Evolutionary conservation across 1,140 invertebrate species (phyloP).

Genomic region (Triops longicaudatus): DNA sequence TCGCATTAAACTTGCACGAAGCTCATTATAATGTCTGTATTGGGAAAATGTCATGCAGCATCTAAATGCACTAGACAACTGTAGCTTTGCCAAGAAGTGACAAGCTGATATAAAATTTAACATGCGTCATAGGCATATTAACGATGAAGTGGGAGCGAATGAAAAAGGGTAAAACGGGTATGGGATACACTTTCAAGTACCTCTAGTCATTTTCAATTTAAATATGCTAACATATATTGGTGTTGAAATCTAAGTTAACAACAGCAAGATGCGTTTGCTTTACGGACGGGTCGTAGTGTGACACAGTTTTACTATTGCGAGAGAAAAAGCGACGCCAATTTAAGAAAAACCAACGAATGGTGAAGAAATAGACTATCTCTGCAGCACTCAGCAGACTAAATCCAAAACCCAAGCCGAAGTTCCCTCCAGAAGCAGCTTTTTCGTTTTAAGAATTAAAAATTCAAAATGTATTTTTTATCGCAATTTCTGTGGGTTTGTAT

Average conservation of each 20-base stretch:
- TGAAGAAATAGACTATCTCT: slow-evolving; percentile 25
- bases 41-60: too few species aligned
- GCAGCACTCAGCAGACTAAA: slow-evolving; percentile 26
- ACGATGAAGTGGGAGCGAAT: too few species aligned
- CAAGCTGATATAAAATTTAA: too few species aligned
- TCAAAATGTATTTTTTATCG: background rate
- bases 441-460: background rate
- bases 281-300: background rate
- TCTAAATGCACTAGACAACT: too few species aligned
- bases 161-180: too few species aligned
- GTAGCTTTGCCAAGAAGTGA: too few species aligned
- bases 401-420: slow-evolving; percentile 25
- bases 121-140: too few species aligned
- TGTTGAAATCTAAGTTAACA: background rate
- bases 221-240: background rate
- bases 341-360: slow-evolving; percentile 25
- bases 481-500: background rate
- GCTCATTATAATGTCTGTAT: too few species aligned
- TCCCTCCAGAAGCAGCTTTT: slow-evolving; percentile 24
- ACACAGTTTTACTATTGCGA: background rate
- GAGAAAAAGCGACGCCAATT: background rate
- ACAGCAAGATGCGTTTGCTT: background rate
- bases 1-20: too few species aligned
- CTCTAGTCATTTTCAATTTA: too few species aligned
- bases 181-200: too few species aligned